Evolutionary conservation across 2,113 vertebrate species (phyloP), one percentile per base, ranked within the genome.

Genomic region (Rhea pennata): DNA sequence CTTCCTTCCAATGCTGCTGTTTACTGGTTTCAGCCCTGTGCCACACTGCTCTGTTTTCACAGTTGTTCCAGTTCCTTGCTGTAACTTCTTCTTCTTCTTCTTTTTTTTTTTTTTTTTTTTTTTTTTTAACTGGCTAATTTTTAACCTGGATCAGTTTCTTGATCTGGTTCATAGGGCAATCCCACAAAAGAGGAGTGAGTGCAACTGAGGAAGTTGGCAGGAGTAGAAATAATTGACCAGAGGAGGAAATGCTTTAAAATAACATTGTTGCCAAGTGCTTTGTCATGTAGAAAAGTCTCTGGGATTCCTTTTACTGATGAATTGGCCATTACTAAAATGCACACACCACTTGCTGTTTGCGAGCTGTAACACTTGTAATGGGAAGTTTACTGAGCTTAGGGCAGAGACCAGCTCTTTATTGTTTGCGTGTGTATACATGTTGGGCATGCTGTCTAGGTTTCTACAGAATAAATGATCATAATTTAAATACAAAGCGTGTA

Each of bases 251-350:
- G 81, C 89, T 96, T 96, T 87, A 94, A 91, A 97, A 92, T 81
- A 89, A 85, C 77, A 61, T 79, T 87, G 94, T 91, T 91, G 93
- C 96, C 94, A 95, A 96, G 94, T 70, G 84, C 91, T 96, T 95
- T 96, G 93, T 96, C 81, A 95, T 94, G 91, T 91, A 96, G 95
- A 96, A 94, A 95, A 93, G 88, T 93, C 88, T 93, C 74, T 33
- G 12, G 88, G 58, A 84, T 89, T 96, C 87, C 66, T 92, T 95
- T 95, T 96, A 89, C 92, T 91, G 74, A 84, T 50, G 81, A 97
- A 93, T 89, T 89, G 84, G 36, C 66, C 33, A 42, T 87, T 93
- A 70, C 80, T 91, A 69, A 96, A 92, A 95, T 46, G 79, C 72
- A 80, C 69, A 71, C 46, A 56, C 79, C 0, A 0, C 51, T 90